These are phyloP conservation scores for Alethe diademata DNA, from an alignment of 2,113 vertebrate species.

Conservation along the genomic window DNA sequence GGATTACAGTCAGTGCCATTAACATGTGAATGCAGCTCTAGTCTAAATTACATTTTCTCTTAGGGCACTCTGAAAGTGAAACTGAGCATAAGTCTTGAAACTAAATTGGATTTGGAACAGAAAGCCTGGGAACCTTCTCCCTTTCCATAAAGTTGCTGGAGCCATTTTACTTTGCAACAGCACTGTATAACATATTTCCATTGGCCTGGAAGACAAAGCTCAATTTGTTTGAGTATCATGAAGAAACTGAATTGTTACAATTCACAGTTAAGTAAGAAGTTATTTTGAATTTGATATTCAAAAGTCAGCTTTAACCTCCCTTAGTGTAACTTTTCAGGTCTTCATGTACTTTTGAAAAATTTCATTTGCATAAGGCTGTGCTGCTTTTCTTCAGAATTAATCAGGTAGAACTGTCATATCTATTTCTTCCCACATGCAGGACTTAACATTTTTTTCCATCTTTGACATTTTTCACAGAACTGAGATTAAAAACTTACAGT, in stretches of 20 bases:
- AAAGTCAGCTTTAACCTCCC: background rate
- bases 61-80: slow-evolving; percentile 47
- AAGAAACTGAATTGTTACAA: background rate
- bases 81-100: slow-evolving; percentile 16
- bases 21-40: background rate
- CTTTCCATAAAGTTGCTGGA: background rate
- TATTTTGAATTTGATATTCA: background rate
- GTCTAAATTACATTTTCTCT: slow-evolving; percentile 52
- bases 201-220: background rate
- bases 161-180: background rate
- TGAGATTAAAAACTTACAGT: background rate
- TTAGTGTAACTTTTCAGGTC: background rate
- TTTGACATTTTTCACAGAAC: background rate
- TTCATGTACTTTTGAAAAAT: background rate
- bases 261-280: background rate
- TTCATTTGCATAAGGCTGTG: background rate
- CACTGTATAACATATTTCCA: background rate
- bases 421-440: background rate
- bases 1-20: slow-evolving; percentile 31
- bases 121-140: background rate
- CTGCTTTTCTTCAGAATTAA: background rate
- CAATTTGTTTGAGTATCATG: background rate
- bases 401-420: background rate
- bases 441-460: background rate
- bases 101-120: background rate